Evolutionary conservation across 2,797 vertebrate species (phyloP).

Genomic region (Xenopus petersii): DNA sequence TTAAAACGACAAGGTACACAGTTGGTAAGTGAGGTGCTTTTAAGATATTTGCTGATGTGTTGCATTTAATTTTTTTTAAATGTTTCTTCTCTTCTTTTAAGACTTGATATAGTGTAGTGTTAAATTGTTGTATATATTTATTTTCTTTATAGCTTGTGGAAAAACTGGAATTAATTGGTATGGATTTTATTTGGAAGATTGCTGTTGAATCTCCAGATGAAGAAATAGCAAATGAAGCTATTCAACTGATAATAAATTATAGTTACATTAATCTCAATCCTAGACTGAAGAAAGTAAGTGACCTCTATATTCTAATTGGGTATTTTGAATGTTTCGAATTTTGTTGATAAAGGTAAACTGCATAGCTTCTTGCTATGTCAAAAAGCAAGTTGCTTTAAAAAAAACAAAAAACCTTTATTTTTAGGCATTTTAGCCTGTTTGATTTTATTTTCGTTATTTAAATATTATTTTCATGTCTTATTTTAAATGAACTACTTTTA

Average conservation of each 20-base stretch:
- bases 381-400: no score
- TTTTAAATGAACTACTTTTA: no score
- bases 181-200: conserved; percentile 99
- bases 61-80: no score
- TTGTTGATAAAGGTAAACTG: no score
- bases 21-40: conserved; percentile 70
- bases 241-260: conserved; percentile 95
- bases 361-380: no score
- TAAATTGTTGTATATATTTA: background rate
- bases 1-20: conserved; percentile 96
- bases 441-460: no score
- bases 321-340: no score
- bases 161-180: conserved; percentile 92
- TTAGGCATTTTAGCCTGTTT: no score
- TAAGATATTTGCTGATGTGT: no score
- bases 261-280: conserved; percentile 98
- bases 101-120: no score
- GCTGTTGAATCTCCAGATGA: conserved; percentile 98
- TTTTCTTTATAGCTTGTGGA: conserved; percentile 78
- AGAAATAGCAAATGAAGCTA: conserved; percentile 98
- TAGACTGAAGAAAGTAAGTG: conserved; percentile 89
- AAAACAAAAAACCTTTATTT: no score
- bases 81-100: no score
- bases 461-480: conserved; percentile 4
- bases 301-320: background rate